phyloP scores from a whole-genome alignment of 2,888 invertebrate species.

The Ctena decussata region DNA sequence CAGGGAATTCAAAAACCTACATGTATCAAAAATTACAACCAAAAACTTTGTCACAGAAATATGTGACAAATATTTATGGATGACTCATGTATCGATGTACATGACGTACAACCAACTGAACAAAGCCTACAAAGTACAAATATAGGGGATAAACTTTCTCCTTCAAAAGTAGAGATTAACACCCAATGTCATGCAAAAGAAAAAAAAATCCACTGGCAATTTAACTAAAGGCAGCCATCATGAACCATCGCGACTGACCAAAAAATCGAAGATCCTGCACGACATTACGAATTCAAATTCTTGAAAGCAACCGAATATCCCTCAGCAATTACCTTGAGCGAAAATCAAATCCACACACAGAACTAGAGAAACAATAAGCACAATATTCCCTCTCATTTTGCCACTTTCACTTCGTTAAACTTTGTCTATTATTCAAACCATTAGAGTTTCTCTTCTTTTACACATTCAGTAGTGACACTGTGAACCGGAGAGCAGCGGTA shows the following conservation, averaged over 20 bases:
- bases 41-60: no score
- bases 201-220: no score
- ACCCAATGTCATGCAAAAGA: no score
- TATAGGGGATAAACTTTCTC: no score
- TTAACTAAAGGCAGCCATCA: background rate
- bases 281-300: background rate
- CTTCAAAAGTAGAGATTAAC: no score
- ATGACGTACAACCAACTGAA: no score
- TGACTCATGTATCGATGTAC: no score
- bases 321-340: background rate
- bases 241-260: background rate
- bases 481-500: background rate
- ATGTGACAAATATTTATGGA: no score
- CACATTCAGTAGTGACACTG: constrained; percentile 1
- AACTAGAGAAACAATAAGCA: background rate
- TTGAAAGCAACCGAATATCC: no score
- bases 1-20: no score
- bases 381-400: background rate
- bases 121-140: no score
- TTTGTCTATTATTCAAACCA: background rate
- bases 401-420: background rate
- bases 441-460: background rate
- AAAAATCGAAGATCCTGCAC: background rate
- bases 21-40: no score
- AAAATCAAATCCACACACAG: background rate